phyloP scores from a whole-genome alignment of 2,888 invertebrate genomes.

The Phaonia tiefii region DNA sequence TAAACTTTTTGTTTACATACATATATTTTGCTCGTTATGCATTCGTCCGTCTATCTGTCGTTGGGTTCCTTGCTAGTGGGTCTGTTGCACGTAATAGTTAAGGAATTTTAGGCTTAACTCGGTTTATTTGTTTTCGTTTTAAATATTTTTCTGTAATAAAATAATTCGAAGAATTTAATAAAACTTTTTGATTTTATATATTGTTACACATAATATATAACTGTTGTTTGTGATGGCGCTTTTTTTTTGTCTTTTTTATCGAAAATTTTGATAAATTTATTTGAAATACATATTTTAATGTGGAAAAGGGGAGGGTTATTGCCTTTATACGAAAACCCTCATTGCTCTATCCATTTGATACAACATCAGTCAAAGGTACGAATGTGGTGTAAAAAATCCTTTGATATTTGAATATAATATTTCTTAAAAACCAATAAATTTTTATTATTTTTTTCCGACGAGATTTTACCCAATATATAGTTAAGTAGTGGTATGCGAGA shows the following conservation, averaged over 20 bases:
- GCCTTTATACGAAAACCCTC: too few species aligned
- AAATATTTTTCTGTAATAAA: constrained; percentile 55
- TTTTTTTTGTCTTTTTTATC: not conserved
- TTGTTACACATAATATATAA: constrained; percentile 17
- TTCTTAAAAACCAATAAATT: not conserved
- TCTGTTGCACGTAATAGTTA: constrained; percentile 19
- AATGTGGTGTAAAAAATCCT: not conserved
- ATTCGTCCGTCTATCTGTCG: too few species aligned
- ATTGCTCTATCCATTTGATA: too few species aligned
- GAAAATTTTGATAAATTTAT: constrained; percentile 24
- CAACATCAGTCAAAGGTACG: too few species aligned
- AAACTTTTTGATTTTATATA: constrained; percentile 38
- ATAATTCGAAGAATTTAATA: constrained; percentile 63
- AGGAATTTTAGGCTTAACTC: constrained; percentile 63
- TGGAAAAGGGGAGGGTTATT: too few species aligned
- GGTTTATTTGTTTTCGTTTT: constrained; percentile 53
- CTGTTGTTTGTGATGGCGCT: not conserved
- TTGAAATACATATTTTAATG: not conserved
- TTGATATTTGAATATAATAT: not conserved
- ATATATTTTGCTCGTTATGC: constrained; percentile 15
- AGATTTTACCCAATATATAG: too few species aligned
- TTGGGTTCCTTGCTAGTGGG: not conserved
- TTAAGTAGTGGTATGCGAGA: too few species aligned
- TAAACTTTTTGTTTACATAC: constrained; percentile 40
- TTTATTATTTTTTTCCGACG: not conserved